phyloP scores from a whole-genome alignment of 2,797 vertebrate genomes.

The Gobio occitaniae region DNA sequence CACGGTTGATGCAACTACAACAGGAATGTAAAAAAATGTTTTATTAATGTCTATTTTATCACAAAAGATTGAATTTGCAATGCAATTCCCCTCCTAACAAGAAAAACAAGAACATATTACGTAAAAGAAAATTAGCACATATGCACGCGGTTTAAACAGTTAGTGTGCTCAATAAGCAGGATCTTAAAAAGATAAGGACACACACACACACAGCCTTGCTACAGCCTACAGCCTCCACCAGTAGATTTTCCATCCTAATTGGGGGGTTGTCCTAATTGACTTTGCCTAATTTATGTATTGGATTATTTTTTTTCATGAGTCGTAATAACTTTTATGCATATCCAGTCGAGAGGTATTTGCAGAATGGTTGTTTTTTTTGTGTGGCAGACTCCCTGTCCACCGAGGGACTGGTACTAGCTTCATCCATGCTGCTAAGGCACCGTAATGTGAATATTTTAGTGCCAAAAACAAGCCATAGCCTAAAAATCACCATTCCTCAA shows the following conservation, averaged over 20 bases:
- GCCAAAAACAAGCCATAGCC: constrained; percentile 51
- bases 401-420: constrained; percentile 56
- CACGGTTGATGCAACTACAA: not conserved
- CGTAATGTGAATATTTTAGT: constrained; percentile 61
- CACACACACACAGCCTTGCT: constrained; percentile 61
- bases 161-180: constrained; percentile 4
- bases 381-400: constrained; percentile 54
- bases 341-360: constrained; percentile 67
- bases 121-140: not conserved
- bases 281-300: constrained; percentile 79
- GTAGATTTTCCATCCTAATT: constrained; percentile 77
- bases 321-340: constrained; percentile 74
- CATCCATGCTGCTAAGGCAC: constrained; percentile 51
- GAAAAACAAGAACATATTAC: not conserved
- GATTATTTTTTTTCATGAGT: constrained; percentile 74
- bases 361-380: constrained; percentile 10
- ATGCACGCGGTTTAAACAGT: not conserved
- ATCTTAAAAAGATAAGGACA: constrained; percentile 34
- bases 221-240: constrained; percentile 72
- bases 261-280: constrained; percentile 78
- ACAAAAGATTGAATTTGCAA: constrained; percentile 3
- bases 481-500: constrained; percentile 60
- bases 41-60: not conserved
- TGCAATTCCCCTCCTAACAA: not conserved
- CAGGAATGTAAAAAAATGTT: not conserved